These are phyloP conservation scores for Nothoprocta perdicaria DNA, from an alignment of 2,113 vertebrate genomes.

Conservation along the genomic window DNA sequence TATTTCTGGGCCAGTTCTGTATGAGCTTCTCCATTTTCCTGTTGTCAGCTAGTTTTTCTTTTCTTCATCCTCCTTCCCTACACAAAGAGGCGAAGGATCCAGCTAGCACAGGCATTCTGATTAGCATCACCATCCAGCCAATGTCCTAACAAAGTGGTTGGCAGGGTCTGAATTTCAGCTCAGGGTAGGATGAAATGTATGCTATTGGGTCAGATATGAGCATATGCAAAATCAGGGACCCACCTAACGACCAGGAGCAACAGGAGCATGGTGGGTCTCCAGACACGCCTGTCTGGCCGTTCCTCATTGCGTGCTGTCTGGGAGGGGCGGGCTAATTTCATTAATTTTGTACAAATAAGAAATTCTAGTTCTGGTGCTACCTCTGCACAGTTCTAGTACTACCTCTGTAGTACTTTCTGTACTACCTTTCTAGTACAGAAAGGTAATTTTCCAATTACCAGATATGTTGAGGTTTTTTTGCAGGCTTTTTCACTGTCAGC, in stretches of 20 bases:
- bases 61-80: slow-evolving; percentile 7
- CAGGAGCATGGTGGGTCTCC: fast-evolving
- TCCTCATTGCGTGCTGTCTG: fast-evolving
- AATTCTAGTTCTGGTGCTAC: not conserved
- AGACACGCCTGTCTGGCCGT: not conserved
- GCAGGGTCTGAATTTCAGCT: not conserved
- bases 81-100: not conserved
- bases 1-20: slow-evolving; percentile 53
- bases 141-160: slow-evolving; percentile 14
- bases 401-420: too few relatives aligned
- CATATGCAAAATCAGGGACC: fast-evolving
- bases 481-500: not conserved
- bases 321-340: not conserved
- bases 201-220: not conserved
- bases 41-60: slow-evolving; percentile 63
- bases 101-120: slow-evolving; percentile 35
- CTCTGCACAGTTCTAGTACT: too few relatives aligned
- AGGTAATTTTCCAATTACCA: not conserved
- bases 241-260: fast-evolving
- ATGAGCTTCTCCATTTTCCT: slow-evolving; percentile 63
- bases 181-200: not conserved
- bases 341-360: not conserved
- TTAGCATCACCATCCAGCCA: slow-evolving; percentile 34
- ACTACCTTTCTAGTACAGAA: too few relatives aligned
- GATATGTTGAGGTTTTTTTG: not conserved